These are phyloP conservation scores for Loripinus fragilis DNA, from an alignment of 2,888 invertebrate species.

Conservation along the genomic window DNA sequence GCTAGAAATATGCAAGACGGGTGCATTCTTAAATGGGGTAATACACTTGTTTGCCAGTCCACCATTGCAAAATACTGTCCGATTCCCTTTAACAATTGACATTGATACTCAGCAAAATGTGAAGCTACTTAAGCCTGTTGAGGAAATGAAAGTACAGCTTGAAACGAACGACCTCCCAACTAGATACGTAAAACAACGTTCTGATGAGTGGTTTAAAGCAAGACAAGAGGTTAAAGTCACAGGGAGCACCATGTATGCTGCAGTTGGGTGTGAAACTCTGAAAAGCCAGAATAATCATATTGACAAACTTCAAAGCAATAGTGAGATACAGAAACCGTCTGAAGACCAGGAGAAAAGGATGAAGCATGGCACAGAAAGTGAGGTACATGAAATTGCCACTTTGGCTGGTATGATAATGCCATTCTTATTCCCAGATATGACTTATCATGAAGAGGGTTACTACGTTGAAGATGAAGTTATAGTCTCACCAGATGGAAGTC, in stretches of 20 bases:
- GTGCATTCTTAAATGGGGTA: constrained; percentile 12
- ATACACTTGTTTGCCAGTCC: not conserved
- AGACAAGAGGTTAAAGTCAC: constrained; percentile 18
- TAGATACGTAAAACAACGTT: constrained; percentile 14
- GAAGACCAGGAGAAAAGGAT: constrained; percentile 19
- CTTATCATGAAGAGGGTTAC: constrained; percentile 29
- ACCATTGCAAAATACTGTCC: no score
- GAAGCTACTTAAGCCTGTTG: not conserved
- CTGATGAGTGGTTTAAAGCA: constrained; percentile 20
- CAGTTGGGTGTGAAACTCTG: constrained; percentile 27
- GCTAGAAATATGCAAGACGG: constrained; percentile 2
- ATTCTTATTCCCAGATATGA: constrained; percentile 26
- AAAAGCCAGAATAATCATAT: constrained; percentile 22
- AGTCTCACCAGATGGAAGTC: constrained; percentile 30
- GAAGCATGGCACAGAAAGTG: constrained; percentile 19
- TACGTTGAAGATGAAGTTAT: constrained; percentile 11
- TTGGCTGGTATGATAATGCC: constrained; percentile 29
- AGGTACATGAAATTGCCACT: constrained; percentile 34
- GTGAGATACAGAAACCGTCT: not conserved
- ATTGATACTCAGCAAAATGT: not conserved
- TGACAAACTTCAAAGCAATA: constrained; percentile 12
- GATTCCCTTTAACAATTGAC: not conserved
- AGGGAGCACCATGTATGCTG: constrained; percentile 29
- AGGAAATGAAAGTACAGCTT: not conserved
- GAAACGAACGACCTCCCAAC: not conserved